Base-by-base conservation (phyloP, 2,113 vertebrate genomes). In the Nothobranchius furzeri region DNA sequence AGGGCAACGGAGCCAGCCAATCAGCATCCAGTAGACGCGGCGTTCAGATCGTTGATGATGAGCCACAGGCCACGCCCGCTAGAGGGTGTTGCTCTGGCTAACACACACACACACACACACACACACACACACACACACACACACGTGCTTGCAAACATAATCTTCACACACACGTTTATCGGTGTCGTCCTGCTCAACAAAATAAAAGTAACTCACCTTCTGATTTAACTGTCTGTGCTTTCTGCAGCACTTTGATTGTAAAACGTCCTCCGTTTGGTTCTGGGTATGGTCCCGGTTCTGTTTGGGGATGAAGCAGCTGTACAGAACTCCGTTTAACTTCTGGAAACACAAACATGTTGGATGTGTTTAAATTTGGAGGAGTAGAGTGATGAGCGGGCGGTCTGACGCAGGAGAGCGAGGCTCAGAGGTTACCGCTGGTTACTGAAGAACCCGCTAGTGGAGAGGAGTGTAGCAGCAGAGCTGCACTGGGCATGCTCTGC, bases 41-140 rank as follows among this genome's bases (percentile, higher is more conserved):
- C 11, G 96, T 99, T 74, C 96, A 98, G 92, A 99, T 99, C 4
- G 95, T 98, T 0, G 98, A 99, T 9, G 98, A 99, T 20, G 97
- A 98, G 36, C 96, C 96, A 63, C 95, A 93, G 82, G 87, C 89
- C 64, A 92, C 90, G 60, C 93, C 96, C 51, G 94, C 94, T 0
- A 95, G 96, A 59, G 96, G 96, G 43, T 97, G 96, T 81, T 99
- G 98, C 87, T 95, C 97, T 64, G 95, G 94, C 92, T 98, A 97
- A 92, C 79, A 74, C 61, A 35, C 51, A 45, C 84, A 75, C 85
- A 8, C 45, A 55, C 59, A 59, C 20, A 92, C 79, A 74, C 61
- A 35, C 51, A 45, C 75, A 68, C 20, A 20, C 20, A 20, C 20
- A 20, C 20, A 20, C 84, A 75, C 85, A 7, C 45, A 55, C 59